A percentile compares a stretch with the other conserved stretches of the same genome.
Conservation (phyloP, 2,888 invertebrate species). For the Nomada flava region DNA sequence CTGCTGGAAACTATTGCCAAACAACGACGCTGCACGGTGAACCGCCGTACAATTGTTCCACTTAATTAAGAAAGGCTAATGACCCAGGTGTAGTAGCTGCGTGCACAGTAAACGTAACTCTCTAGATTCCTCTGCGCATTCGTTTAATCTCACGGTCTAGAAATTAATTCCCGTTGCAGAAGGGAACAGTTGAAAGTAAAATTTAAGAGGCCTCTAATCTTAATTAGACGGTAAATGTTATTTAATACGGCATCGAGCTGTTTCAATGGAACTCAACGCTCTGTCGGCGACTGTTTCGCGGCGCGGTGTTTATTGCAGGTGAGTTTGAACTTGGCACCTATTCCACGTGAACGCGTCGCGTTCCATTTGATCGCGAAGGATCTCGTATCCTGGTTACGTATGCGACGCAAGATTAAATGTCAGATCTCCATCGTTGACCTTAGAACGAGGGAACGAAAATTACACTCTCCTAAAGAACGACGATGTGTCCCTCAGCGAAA, state of each 20-base stretch:
- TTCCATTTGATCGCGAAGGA: constrained; percentile 46
- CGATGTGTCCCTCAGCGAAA: not conserved
- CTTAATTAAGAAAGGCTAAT: constrained; percentile 24
- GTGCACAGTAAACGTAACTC: not conserved
- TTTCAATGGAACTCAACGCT: not conserved
- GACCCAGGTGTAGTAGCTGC: not conserved
- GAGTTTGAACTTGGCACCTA: constrained; percentile 69
- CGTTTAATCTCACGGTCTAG: too few relatives aligned
- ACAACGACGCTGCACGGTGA: not conserved
- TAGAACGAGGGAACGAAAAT: not conserved
- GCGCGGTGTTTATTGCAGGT: constrained; percentile 49
- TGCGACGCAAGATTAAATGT: constrained; percentile 28
- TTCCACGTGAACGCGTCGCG: constrained; percentile 43
- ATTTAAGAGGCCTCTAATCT: too few relatives aligned
- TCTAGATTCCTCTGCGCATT: too few relatives aligned
- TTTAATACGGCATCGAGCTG: not conserved
- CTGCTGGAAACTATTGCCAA: not conserved
- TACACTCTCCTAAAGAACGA: not conserved
- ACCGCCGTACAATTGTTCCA: constrained; percentile 5
- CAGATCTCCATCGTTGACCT: constrained; percentile 20
- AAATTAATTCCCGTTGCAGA: too few relatives aligned
- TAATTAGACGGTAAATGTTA: too few relatives aligned
- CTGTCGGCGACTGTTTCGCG: constrained; percentile 29
- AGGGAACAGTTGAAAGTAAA: too few relatives aligned
- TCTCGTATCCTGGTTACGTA: constrained; percentile 61